phyloP scores from a whole-genome alignment of 2,113 vertebrate genomes.

The Empidonax alnorum region DNA sequence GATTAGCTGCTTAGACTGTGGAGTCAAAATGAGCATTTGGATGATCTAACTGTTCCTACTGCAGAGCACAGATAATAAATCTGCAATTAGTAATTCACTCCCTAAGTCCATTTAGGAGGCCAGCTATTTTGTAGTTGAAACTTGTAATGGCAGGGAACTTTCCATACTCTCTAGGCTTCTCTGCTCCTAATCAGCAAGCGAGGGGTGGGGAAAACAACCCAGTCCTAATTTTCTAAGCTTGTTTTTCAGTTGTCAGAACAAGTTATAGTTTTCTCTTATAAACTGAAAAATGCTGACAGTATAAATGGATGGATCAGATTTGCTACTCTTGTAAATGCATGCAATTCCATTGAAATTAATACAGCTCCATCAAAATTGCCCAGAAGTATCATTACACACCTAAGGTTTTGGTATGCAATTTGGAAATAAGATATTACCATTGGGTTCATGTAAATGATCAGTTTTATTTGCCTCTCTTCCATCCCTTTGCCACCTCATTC shows the following conservation, averaged over 20 bases:
- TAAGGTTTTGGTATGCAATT: not conserved
- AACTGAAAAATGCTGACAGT: not conserved
- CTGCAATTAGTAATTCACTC: not conserved
- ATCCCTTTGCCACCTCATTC: not conserved
- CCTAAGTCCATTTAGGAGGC: not conserved
- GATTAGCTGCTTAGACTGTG: not conserved
- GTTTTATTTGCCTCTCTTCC: not conserved
- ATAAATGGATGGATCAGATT: not conserved
- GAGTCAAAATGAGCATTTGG: conserved; percentile 1
- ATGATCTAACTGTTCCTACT: not conserved
- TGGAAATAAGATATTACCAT: not conserved
- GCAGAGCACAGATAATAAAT: not conserved
- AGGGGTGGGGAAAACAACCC: not conserved
- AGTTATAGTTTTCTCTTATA: not conserved
- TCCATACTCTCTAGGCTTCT: not conserved
- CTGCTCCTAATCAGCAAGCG: not conserved
- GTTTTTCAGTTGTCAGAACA: not conserved
- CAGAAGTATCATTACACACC: not conserved
- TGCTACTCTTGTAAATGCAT: not conserved
- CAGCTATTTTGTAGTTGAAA: not conserved
- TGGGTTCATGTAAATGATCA: not conserved
- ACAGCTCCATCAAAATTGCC: not conserved
- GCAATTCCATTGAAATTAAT: not conserved
- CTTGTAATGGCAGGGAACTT: not conserved
- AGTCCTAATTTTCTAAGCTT: not conserved